These are phyloP conservation scores for Cepaea nemoralis DNA, from an alignment of 1,140 invertebrate species.

Conservation along the genomic window DNA sequence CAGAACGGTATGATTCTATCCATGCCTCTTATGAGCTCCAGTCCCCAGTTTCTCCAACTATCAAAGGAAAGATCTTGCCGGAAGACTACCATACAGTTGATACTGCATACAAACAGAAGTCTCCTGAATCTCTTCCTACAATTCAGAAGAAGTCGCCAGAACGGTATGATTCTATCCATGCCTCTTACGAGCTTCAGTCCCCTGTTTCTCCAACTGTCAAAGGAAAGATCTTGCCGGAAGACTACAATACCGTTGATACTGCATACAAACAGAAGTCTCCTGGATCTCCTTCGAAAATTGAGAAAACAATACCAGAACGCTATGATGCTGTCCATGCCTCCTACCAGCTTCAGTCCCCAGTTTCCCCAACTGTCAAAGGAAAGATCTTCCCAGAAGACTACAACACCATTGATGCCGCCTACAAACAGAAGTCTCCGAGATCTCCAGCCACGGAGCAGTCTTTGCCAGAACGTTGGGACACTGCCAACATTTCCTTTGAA, in stretches of 20 bases:
- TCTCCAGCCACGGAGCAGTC: neutral
- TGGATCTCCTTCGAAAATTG: neutral
- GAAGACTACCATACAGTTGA: neutral
- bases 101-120: neutral
- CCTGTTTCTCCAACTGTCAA: neutral
- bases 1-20: neutral
- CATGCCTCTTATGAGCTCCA: neutral
- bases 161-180: neutral
- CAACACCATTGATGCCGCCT: neutral
- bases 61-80: neutral
- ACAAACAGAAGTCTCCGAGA: neutral
- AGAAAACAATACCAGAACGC: neutral
- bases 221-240: neutral
- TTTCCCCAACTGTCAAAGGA: neutral
- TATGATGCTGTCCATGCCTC: neutral
- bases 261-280: conserved; percentile 22
- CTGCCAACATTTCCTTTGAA: neutral
- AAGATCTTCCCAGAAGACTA: neutral
- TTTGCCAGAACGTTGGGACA: neutral
- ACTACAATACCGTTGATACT: neutral
- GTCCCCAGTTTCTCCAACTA: neutral
- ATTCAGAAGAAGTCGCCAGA: neutral
- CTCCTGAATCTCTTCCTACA: neutral
- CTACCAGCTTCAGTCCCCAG: neutral
- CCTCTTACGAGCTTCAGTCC: neutral